Base-by-base conservation (phyloP, 2,888 invertebrate species). In the Diaprepes abbreviatus region DNA sequence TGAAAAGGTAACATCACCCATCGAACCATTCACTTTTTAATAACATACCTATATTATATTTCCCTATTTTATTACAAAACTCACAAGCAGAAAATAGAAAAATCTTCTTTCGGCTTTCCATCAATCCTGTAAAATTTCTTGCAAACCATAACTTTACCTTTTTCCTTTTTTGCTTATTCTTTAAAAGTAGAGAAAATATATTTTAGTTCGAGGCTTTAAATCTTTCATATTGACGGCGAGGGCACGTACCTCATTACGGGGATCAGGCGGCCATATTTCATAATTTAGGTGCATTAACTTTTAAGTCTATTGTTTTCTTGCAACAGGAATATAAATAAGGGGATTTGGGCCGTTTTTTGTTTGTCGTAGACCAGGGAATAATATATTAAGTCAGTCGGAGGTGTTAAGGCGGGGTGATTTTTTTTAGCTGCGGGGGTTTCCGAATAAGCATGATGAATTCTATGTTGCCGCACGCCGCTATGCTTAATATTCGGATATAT, bases 271-370 rank as follows among this genome's bases (percentile, higher is more conserved):
- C 50, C 57, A 70, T 70, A 54, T 59, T 70, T 70, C 59, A 70
- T 70, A 70, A 70, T 70, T 70, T 59, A 50, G 54, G 14, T 43
- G 67, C 69, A 69, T 52, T 69, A 64, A 63, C 63, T 59, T 70
- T 65, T 65, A 64, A 63, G 58, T 50, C 45, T 54, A 70, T 70
- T 70, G 65, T 70, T 70, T 67, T 54, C 65, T 24, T 54, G 52
- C 59, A 31, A 28, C 38, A 6, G 14, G 69, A 64, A 70, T 70
- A 70, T 65, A 70, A 70, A 65, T 70, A 63, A 65, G 52, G 59
- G 52, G 54, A 60, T 40, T 67, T 60, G 7, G 54, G 64, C 7
- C 2, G 48, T 24, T 43, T 43, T 43, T 17, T 6, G 21, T 28
- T 50, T 50, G 48, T 31, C 28, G 28, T 16, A 28, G 28, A 9